A percentile compares a stretch with the other conserved stretches of the same genome.
phyloP scores from a whole-genome alignment of 2,797 vertebrate species.

The Melopsittacus undulatus region DNA sequence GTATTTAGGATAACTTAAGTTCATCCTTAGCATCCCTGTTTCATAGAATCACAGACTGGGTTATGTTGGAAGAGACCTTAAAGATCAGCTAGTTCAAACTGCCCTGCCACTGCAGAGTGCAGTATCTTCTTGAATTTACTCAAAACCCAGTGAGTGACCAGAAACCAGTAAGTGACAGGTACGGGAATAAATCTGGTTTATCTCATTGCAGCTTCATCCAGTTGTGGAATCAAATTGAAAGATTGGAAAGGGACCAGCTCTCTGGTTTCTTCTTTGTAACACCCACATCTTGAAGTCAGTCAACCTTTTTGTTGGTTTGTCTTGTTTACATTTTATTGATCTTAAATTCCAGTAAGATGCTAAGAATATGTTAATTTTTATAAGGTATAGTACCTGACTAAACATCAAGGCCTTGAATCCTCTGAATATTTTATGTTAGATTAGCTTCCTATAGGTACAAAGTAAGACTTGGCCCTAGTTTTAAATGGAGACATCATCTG shows the following conservation, averaged over 20 bases:
- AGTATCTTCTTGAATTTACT: background rate
- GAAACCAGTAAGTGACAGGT: background rate
- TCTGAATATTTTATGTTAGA: background rate
- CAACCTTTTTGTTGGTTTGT: background rate
- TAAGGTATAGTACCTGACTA: background rate
- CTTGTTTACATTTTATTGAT: background rate
- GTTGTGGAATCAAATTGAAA: background rate
- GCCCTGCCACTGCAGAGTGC: background rate
- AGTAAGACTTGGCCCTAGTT: background rate
- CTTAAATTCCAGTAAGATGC: background rate
- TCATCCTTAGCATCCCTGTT: background rate
- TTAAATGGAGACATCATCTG: background rate
- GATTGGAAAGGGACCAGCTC: background rate
- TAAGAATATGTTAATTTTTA: background rate
- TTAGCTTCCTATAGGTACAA: background rate
- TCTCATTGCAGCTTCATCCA: background rate
- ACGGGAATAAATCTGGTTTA: background rate
- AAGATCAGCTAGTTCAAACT: background rate
- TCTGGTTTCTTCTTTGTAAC: background rate
- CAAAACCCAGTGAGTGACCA: background rate
- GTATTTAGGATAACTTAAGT: background rate
- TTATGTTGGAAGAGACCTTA: background rate
- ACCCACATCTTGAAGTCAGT: background rate
- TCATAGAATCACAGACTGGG: background rate
- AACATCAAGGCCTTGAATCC: background rate